Evolutionary conservation across 2,797 vertebrate genomes (phyloP), one percentile per base, ranked within the genome.

Genomic region (Tinamus major): DNA sequence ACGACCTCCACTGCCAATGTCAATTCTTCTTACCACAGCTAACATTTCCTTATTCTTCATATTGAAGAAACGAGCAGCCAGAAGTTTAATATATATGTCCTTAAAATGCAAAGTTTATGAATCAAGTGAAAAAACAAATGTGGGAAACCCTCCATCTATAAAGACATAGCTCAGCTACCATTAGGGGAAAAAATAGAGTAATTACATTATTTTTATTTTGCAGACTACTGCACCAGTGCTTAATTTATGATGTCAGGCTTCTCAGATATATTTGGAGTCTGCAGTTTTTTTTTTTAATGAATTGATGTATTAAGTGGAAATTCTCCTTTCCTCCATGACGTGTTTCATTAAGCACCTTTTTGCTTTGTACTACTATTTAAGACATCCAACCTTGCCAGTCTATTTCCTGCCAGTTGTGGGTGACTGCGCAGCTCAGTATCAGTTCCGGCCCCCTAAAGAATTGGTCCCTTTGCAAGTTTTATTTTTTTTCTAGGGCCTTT

Each of bases 211-310:
- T 27, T 71, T 67, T 48, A 6, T 29, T 24, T 48, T 12, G 61
- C 41, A 37, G n/a, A 27, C 16, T 7, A 21, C 41, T 0, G 21
- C 72, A 7, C 41, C 44, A 2, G 17, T 1, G 1, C 21, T 24
- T 19, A 3, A 11, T 15, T 48, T 35, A 67, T 55, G 33, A 33
- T 5, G 10, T 13, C 55, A 5, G 48, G 6, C 24, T 3, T 5
- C 37, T 23, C 58, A 13, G 51, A 6, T 39, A 5, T 1, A 9
- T 16, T 35, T 8, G 16, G 31, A 4, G 24, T 1, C 1, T 5
- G 10, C n/a, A 1, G 7, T 33, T 11, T 29, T 37, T 39, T 17
- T 42, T 44, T 37, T 13, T 5, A 62, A 16, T 1, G 3, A 53
- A 9, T 6, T 6, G 49, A 9, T 1, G 16, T 1, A 16, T 3